These are phyloP conservation scores for Perca flavescens DNA, from an alignment of 2,113 vertebrate genomes.

Conservation along the genomic window DNA sequence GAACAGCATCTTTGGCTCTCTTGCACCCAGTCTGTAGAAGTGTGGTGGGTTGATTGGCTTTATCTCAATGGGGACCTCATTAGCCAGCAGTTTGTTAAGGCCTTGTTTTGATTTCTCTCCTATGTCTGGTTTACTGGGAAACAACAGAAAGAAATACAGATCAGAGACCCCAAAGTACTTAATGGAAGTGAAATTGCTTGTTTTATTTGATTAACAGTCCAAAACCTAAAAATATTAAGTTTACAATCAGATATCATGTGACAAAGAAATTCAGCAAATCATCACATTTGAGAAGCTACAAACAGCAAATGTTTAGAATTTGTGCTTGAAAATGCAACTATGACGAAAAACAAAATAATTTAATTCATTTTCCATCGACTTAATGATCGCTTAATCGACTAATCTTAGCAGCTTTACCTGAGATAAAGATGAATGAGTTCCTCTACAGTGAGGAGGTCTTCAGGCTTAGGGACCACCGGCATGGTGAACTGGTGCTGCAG, in stretches of 20 bases:
- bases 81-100: constrained; percentile 89
- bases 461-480: constrained; percentile 88
- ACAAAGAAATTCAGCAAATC: background rate
- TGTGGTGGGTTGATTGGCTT: constrained; percentile 88
- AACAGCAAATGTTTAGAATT: background rate
- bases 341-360: no score
- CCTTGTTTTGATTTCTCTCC: constrained; percentile 83
- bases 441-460: constrained; percentile 87
- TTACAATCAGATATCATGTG: background rate
- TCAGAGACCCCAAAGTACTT: background rate
- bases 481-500: constrained; percentile 93
- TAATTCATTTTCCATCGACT: background rate
- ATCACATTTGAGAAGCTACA: background rate
- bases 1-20: constrained; percentile 90
- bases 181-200: background rate
- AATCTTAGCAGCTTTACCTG: constrained; percentile 75
- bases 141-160: constrained; percentile 9
- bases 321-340: background rate
- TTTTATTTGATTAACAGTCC: no score
- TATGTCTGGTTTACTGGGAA: constrained; percentile 88
- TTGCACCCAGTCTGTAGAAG: constrained; percentile 52
- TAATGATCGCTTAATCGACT: background rate
- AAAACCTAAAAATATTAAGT: no score
- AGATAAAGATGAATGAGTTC: constrained; percentile 88
- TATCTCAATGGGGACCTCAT: constrained; percentile 93